Evolutionary conservation across 2,113 vertebrate species (phyloP), one percentile per base, ranked within the genome.

Genomic region (Dasyprocta punctata): DNA sequence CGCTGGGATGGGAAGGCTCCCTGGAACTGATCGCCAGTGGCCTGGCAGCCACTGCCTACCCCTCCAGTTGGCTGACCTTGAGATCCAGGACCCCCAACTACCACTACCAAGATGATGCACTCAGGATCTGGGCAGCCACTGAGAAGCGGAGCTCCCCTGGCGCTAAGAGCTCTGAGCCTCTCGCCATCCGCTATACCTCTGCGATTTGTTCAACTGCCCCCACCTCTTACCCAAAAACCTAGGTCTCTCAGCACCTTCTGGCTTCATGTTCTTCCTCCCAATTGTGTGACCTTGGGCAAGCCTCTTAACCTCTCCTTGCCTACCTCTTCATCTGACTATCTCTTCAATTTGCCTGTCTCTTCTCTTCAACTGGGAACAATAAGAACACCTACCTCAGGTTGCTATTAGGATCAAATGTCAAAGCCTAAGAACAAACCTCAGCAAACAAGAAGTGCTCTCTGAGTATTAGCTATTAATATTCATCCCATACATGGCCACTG

Each of bases 31-130:
- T 92, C 0, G 49, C 49, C 38, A 95, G 65, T 38, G 96, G 56
- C 4, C 92, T 95, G 49, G 75, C 71, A 19, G 33, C 44, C 36
- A 22, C 85, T 99, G 98, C 87, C 91, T 98, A 2, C 96, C 97
- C 41, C 0, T 95, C 24, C 5, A 98, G 47, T 96, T 99, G 9
- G 63, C 94, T 52, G 97, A 96, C 20, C 92, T 97, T 1, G 97
- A 93, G 8, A 24, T 97, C 47, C 92, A 97, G 26, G 81, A 85
- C 2, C 41, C 96, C 98, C 13, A 98, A 98, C 90, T 98, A 95
- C 96, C 97, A 95, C 97, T 98, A 99, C 97, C 94, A 94, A 30
- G 98, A 98, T 5, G 98, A 99, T 47, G 98, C 96, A 1, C 97
- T 98, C 95, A 94, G 41, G 65, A 94, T 98, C 54, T 98, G 98